Conservation (phyloP, 2,113 vertebrate species). For the Cervus canadensis region DNA sequence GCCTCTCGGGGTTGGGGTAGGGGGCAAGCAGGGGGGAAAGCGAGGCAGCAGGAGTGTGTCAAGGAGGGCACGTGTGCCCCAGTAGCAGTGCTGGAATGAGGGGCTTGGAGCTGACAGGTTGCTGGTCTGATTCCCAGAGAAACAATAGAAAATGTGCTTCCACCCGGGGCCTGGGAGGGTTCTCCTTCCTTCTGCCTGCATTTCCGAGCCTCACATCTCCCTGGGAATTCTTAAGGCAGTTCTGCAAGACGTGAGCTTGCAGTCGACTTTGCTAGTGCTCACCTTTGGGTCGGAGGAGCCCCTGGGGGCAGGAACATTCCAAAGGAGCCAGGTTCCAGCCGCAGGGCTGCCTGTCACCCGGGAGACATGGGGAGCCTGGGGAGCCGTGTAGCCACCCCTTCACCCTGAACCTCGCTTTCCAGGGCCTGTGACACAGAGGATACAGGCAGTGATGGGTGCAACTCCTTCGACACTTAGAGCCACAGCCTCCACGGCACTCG, state of each 20-base stretch:
- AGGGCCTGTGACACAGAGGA: neutral
- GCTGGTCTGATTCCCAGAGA: neutral
- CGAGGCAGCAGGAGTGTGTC: neutral
- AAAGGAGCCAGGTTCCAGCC: neutral
- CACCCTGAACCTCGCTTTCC: neutral
- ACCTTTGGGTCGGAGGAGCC: neutral
- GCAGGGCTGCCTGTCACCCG: neutral
- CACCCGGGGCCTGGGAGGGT: accelerated
- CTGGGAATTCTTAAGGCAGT: neutral
- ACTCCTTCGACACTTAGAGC: neutral
- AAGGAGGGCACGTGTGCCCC: accelerated
- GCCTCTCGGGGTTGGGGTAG: neutral
- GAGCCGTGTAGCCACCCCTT: neutral
- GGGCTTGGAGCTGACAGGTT: neutral
- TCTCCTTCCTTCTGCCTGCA: neutral
- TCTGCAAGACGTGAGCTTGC: neutral
- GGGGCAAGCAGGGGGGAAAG: neutral
- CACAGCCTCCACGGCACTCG: neutral
- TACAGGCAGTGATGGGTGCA: neutral
- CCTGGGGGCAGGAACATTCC: neutral
- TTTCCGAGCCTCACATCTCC: neutral
- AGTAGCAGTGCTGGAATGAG: accelerated
- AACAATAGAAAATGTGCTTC: neutral
- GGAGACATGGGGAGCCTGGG: neutral
- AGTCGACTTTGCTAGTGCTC: neutral